phyloP scores from a whole-genome alignment of 2,888 invertebrate species.

The Palloptera scutellata region DNA sequence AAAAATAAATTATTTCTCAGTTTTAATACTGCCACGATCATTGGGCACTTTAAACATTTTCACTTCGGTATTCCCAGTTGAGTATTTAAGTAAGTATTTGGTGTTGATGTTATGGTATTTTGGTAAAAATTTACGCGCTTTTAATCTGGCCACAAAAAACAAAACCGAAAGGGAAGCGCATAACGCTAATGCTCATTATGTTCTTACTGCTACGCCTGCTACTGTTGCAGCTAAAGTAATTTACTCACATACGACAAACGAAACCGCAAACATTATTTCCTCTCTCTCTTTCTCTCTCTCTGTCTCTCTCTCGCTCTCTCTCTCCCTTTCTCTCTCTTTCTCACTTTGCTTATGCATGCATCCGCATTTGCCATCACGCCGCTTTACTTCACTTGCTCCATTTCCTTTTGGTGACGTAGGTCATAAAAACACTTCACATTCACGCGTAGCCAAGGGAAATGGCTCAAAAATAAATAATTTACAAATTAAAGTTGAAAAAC shows the following conservation, averaged over 20 bases:
- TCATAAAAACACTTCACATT: slow-evolving; percentile 7
- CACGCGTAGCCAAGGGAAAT: no score
- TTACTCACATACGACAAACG: slow-evolving; percentile 7
- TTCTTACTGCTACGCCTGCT: background rate
- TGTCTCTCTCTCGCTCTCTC: no score
- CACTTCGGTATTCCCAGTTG: background rate
- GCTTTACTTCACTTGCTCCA: background rate
- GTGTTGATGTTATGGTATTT: background rate
- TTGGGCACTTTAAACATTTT: background rate
- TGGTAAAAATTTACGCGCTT: slow-evolving; percentile 14
- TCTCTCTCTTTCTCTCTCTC: no score
- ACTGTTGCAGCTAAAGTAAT: slow-evolving; percentile 6
- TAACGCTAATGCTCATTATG: background rate
- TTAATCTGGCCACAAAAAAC: slow-evolving; percentile 20
- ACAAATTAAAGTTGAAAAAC: slow-evolving; percentile 24
- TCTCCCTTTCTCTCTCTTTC: no score
- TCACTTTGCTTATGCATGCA: background rate
- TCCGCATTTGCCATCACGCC: background rate
- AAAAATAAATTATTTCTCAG: background rate
- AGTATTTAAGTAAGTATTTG: background rate
- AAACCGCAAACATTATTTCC: no score
- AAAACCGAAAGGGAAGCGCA: background rate
- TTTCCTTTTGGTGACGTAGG: background rate
- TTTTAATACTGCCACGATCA: background rate
- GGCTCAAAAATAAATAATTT: slow-evolving; percentile 16